These are phyloP conservation scores for Aurelia sp. DNA, from an alignment of 30 jellyfish, hydroid and myxozoan genomes.

Conservation along the genomic window DNA sequence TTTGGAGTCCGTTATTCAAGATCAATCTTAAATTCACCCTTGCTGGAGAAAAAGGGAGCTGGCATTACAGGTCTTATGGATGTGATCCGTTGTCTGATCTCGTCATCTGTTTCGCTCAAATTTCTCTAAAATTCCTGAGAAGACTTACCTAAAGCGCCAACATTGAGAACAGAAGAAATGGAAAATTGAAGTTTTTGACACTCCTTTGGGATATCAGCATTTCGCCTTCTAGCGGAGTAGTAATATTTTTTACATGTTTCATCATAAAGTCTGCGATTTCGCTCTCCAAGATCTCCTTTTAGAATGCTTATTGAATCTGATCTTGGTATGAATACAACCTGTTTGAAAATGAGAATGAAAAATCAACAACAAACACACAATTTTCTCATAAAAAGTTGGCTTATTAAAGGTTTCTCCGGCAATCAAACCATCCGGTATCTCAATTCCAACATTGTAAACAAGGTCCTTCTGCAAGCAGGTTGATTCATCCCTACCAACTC, in stretches of 20 bases:
- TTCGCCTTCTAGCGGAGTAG: conserved; percentile 38
- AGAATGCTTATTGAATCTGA: conserved; percentile 70
- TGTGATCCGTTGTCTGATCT: no score
- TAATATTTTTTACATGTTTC: conserved; percentile 66
- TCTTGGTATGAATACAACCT: conserved; percentile 85
- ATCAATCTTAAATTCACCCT: no score
- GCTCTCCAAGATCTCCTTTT: conserved; percentile 63
- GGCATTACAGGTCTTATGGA: no score
- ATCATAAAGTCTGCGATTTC: conserved; percentile 54
- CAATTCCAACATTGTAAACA: conserved; percentile 80
- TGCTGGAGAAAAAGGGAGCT: no score
- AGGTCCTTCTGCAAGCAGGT: conserved; percentile 84
- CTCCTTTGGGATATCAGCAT: conserved; percentile 69
- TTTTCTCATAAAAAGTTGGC: no score
- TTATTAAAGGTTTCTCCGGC: conserved; percentile 71
- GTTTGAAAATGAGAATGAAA: background rate
- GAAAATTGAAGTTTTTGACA: conserved; percentile 84
- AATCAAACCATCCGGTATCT: conserved; percentile 61
- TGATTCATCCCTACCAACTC: conserved; percentile 1
- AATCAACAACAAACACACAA: no score
- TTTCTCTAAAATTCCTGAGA: no score
- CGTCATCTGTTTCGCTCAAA: no score
- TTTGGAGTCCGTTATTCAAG: no score
- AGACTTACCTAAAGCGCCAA: conserved; percentile 87
- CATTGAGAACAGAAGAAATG: conserved; percentile 77